Percentiles rank a stretch among this genome's conserved stretches.
Evolutionary conservation across 2,797 vertebrate genomes (phyloP).

Genomic region (Calcarius lapponicus): DNA sequence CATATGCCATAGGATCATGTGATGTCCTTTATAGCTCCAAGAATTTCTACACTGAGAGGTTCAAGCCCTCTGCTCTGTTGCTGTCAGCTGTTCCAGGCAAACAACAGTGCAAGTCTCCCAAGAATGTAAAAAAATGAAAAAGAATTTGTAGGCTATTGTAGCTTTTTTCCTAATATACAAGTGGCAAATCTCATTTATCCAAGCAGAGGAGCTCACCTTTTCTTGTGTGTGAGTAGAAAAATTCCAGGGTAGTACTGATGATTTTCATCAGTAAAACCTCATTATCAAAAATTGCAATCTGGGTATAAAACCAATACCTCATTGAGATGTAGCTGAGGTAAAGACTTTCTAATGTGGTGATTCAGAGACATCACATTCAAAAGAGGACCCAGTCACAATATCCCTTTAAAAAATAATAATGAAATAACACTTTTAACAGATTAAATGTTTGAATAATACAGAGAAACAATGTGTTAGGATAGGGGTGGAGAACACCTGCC

Average conservation of each 20-base stretch:
- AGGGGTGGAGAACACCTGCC: neutral
- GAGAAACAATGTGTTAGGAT: neutral
- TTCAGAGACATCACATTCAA: neutral
- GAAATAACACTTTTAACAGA: neutral
- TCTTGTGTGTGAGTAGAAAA: neutral
- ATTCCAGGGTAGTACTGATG: neutral
- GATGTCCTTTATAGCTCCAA: neutral
- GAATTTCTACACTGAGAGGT: neutral
- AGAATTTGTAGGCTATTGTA: neutral
- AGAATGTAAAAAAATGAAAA: neutral
- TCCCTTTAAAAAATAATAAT: neutral
- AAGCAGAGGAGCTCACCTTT: neutral
- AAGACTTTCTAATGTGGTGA: neutral
- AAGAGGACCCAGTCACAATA: neutral
- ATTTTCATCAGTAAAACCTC: neutral
- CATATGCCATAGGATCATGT: neutral
- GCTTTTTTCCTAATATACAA: neutral
- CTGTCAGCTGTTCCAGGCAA: neutral
- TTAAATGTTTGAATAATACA: neutral
- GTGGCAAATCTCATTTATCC: neutral
- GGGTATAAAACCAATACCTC: neutral
- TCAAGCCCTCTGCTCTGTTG: neutral
- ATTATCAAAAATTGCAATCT: neutral
- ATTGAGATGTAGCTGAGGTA: neutral
- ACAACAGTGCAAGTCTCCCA: neutral